These are phyloP conservation scores for Platypus cylindrus DNA, from an alignment of 2,888 invertebrate genomes.

Conservation along the genomic window DNA sequence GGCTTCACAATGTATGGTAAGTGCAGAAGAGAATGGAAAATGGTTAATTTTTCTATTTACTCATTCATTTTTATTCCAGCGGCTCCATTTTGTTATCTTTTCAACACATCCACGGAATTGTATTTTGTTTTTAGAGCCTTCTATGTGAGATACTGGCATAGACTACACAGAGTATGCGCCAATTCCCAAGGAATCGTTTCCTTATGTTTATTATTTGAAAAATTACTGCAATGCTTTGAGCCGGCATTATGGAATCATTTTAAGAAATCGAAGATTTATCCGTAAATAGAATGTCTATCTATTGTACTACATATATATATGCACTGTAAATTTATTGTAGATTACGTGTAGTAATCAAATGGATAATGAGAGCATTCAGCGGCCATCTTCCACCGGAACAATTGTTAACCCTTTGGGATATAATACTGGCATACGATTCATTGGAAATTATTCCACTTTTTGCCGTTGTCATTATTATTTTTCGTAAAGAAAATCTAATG, in stretches of 20 bases:
- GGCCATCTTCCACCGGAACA: conserved; percentile 90
- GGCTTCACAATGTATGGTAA: conserved; percentile 96
- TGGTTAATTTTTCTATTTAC: too few relatives aligned
- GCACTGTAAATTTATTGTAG: conserved; percentile 39
- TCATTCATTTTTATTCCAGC: conserved; percentile 48
- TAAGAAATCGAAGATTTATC: conserved; percentile 74
- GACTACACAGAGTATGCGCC: conserved; percentile 82
- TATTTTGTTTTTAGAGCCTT: conserved; percentile 87
- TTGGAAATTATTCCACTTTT: conserved; percentile 79
- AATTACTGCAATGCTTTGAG: conserved; percentile 79
- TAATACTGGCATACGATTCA: conserved; percentile 83
- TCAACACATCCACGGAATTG: conserved; percentile 73
- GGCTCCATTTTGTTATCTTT: conserved; percentile 88
- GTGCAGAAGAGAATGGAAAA: too few relatives aligned
- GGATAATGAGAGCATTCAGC: conserved; percentile 93
- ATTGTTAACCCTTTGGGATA: conserved; percentile 83
- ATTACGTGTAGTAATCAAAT: conserved; percentile 83
- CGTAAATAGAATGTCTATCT: conserved; percentile 51
- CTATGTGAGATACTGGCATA: conserved; percentile 83
- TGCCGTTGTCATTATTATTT: conserved; percentile 72
- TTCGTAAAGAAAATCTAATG: conserved; percentile 74
- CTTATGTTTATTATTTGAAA: conserved; percentile 79
- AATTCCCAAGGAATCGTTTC: conserved; percentile 89
- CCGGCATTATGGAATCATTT: conserved; percentile 87
- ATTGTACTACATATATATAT: background rate